These are phyloP conservation scores for Synanthedon tipuliformis DNA, from an alignment of 2,888 invertebrate genomes.

Conservation along the genomic window DNA sequence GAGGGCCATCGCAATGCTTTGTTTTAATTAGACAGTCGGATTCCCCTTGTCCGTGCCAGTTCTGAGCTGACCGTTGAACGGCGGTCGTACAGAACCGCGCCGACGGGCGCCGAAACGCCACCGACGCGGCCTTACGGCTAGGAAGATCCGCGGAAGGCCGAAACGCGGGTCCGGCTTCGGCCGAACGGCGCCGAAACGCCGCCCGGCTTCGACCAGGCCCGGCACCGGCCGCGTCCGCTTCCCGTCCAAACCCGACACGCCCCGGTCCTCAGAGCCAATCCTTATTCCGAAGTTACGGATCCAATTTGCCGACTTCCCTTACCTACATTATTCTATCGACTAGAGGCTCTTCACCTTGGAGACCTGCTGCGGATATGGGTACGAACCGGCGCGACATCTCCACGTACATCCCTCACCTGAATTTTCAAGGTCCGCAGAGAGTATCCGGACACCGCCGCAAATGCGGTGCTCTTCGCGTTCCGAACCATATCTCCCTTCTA, in stretches of 20 bases:
- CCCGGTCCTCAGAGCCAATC: slow-evolving; percentile 1
- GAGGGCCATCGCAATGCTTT: slow-evolving; percentile 76
- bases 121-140: slow-evolving; percentile 22
- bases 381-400: not conserved
- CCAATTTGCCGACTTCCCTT: slow-evolving; percentile 1
- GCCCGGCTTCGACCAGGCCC: not conserved
- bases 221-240: not conserved
- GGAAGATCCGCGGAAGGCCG: slow-evolving; percentile 5
- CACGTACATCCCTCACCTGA: not conserved
- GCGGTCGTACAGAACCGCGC: slow-evolving; percentile 18
- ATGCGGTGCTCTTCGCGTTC: not conserved
- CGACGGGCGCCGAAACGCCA: slow-evolving; percentile 24
- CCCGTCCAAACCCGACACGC: slow-evolving; percentile 1
- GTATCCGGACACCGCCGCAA: not conserved
- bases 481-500: not conserved
- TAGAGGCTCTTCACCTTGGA: not conserved
- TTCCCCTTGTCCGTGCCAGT: slow-evolving; percentile 75
- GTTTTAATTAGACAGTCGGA: slow-evolving; percentile 78
- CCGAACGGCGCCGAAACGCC: not conserved
- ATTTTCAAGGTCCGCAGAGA: not conserved
- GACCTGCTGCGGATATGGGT: not conserved
- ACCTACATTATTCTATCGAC: slow-evolving; percentile 1
- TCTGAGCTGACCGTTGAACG: slow-evolving; percentile 68
- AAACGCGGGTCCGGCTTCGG: not conserved
- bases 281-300: slow-evolving; percentile 1